These are phyloP conservation scores for Vimba vimba DNA, from an alignment of 2,113 vertebrate genomes.

Conservation along the genomic window DNA sequence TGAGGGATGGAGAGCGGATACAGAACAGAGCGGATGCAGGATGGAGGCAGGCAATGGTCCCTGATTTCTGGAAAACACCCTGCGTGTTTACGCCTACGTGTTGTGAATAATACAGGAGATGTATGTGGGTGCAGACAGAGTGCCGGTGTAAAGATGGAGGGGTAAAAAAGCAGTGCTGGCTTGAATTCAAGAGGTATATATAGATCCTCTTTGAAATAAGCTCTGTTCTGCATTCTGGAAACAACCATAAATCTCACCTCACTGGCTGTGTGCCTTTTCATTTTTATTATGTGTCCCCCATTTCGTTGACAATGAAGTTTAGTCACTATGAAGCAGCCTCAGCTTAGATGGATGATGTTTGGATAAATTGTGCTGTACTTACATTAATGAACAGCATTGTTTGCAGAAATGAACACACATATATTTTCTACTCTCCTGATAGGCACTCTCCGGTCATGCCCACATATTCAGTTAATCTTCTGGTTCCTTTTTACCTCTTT, in stretches of 20 bases:
- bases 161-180: conserved; percentile 8
- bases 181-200: conserved; percentile 33
- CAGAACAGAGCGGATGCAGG: background rate
- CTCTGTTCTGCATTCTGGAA: conserved; percentile 21
- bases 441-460: background rate
- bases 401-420: conserved; percentile 37
- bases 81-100: conserved; percentile 53
- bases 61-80: conserved; percentile 56
- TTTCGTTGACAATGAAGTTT: conserved; percentile 30
- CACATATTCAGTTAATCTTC: background rate
- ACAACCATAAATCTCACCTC: conserved; percentile 1
- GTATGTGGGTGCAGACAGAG: conserved; percentile 44
- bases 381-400: conserved; percentile 18
- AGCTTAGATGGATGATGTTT: conserved; percentile 38
- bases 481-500: background rate
- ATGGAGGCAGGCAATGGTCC: conserved; percentile 5
- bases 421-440: background rate
- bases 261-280: background rate
- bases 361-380: conserved; percentile 23
- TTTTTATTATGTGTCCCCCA: background rate
- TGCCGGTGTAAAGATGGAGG: background rate
- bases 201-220: conserved; percentile 40
- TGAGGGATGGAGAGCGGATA: background rate
- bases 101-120: conserved; percentile 55
- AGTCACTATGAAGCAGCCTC: conserved; percentile 8